Evolutionary conservation across 2,113 vertebrate species (phyloP), one percentile per base, ranked within the genome.

Genomic region (Buteo buteo): DNA sequence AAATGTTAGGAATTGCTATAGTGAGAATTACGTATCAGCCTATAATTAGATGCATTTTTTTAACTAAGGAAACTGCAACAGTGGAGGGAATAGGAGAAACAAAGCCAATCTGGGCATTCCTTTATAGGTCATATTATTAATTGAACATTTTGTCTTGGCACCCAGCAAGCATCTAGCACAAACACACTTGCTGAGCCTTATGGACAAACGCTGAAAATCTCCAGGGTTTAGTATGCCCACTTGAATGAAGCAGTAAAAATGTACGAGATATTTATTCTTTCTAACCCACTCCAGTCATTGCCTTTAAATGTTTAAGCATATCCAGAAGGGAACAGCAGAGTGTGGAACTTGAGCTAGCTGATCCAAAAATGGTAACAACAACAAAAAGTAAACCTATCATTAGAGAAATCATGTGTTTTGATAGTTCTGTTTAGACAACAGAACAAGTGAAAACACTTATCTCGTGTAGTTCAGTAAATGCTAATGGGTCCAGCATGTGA

Each of bases 341-440:
- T 61, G 69, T 72, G 89, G 88, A 87, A 55, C 52, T 92, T 4
- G 19, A 91, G 80, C 59, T 90, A 81, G 74, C 88, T 82, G 57
- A 69, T 91, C 76, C 65, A 89, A 88, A 91, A 95, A 69, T 92
- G 73, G 36, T 49, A 82, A 72, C 81, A 65, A 45, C 47, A 90
- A 65, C 40, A 91, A 78, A 44, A 88, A 76, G 40, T 89, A 84
- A 94, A 72, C 78, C 66, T 88, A 76, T 85, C 86, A 94, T 79
- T 89, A 92, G 88, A 85, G 88, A 76, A 96, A 86, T 90, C 36
- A 59, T 95, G 85, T 92, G 83, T 95, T 94, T 93, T 90, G 83
- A 54, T 93, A 57, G 57, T 59, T 81, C 38, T 92, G 65, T 94
- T 96, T 89, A 85, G 90, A 86, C 72, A 96, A 90, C 80, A 92